Conservation (phyloP, 2,113 vertebrate genomes). For the Psammodynastes pulverulentus region DNA sequence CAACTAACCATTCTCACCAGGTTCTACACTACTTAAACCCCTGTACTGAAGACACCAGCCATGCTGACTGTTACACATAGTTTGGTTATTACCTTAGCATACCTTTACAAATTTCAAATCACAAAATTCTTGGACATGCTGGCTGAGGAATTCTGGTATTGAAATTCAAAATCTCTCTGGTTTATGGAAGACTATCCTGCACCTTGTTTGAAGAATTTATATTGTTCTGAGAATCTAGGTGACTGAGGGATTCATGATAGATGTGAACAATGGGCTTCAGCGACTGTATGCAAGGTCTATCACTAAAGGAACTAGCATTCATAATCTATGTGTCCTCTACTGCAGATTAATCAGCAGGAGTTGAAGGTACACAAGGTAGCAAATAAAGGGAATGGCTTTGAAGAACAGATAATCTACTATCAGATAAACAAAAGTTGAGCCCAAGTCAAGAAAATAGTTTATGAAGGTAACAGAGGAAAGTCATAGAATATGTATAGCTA, state of each 20-base stretch:
- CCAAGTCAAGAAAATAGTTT: not conserved
- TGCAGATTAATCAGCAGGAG: not conserved
- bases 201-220: not conserved
- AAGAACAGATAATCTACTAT: not conserved
- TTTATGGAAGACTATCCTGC: not conserved
- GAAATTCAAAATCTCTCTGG: not conserved
- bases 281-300: not conserved
- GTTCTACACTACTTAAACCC: not conserved
- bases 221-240: not conserved
- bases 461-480: not conserved
- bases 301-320: not conserved
- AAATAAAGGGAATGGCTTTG: not conserved
- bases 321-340: not conserved
- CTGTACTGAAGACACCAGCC: not conserved
- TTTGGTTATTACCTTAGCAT: not conserved
- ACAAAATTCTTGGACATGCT: not conserved
- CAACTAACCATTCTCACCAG: not conserved
- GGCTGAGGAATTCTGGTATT: not conserved
- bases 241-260: no score
- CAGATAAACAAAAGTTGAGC: not conserved
- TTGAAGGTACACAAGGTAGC: not conserved
- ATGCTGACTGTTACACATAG: not conserved
- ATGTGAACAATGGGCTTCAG: not conserved
- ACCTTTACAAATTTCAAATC: not conserved
- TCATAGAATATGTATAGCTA: not conserved